Evolutionary conservation across 2,888 invertebrate species (phyloP).

Genomic region (Macropis europaea): DNA sequence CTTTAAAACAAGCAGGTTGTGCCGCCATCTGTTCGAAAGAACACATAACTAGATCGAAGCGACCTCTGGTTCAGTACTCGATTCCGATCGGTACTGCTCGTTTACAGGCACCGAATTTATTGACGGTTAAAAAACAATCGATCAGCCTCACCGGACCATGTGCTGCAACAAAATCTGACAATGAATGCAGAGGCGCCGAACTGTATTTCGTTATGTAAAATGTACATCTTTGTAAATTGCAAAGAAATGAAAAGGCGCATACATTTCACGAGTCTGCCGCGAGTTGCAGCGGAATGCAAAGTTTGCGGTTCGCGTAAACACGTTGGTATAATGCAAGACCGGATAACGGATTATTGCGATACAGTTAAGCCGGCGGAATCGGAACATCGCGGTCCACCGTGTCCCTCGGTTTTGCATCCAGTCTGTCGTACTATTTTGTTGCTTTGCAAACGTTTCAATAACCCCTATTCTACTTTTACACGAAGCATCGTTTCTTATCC

Average conservation of each 20-base stretch:
- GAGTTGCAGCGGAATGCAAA: background rate
- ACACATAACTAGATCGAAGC: background rate
- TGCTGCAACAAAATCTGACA: no score
- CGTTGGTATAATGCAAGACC: background rate
- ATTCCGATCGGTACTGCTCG: background rate
- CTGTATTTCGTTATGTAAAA: no score
- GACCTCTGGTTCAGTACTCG: background rate
- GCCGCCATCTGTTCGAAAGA: constrained; percentile 24
- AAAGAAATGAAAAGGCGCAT: no score
- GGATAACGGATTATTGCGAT: constrained; percentile 49
- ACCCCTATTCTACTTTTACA: background rate
- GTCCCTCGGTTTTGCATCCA: background rate
- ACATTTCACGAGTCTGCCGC: no score
- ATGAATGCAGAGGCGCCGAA: no score
- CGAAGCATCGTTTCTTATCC: background rate
- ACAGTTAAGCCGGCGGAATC: constrained; percentile 51
- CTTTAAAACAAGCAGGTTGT: background rate
- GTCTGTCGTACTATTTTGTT: background rate
- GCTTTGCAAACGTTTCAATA: background rate
- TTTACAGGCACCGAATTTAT: constrained; percentile 12
- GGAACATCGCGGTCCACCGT: constrained; percentile 16
- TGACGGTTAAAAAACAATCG: background rate
- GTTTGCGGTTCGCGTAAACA: constrained; percentile 5
- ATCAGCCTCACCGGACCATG: background rate
- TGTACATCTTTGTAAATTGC: background rate